These are phyloP conservation scores for Tiaroga cobitis DNA, from an alignment of 2,797 vertebrate genomes.

Conservation along the genomic window DNA sequence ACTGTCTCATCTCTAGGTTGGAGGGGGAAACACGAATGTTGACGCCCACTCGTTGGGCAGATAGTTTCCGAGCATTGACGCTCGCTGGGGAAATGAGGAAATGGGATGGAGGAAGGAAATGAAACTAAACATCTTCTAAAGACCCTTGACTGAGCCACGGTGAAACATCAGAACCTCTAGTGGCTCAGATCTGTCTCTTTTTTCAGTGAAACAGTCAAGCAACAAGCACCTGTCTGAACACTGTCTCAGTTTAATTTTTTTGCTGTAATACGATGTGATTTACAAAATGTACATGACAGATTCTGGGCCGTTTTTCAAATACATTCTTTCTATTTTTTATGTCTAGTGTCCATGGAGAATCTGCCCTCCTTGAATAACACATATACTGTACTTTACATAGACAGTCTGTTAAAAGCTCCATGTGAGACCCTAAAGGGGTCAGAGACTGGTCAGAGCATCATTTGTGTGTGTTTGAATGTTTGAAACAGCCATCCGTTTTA, in stretches of 20 bases:
- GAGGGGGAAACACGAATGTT: constrained; percentile 26
- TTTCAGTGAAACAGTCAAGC: not conserved
- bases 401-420: not conserved
- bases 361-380: not conserved
- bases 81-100: constrained; percentile 76
- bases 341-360: not conserved
- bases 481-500: not conserved
- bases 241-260: not conserved
- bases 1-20: constrained; percentile 15
- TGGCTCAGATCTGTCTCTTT: not conserved
- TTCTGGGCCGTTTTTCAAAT: not conserved
- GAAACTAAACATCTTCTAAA: constrained; percentile 70
- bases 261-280: not conserved
- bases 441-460: constrained; percentile 3
- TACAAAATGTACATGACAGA: not conserved
- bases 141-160: constrained; percentile 42
- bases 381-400: not conserved
- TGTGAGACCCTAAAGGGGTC: not conserved
- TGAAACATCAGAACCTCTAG: constrained; percentile 3
- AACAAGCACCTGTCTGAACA: not conserved
- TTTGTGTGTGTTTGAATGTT: not conserved
- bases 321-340: not conserved
- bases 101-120: constrained; percentile 82
- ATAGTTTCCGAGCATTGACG: constrained; percentile 54
- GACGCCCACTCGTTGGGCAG: constrained; percentile 10